A percentile compares a stretch with the other conserved stretches of the same genome.
phyloP scores from a whole-genome alignment of 2,113 vertebrate species.

The Nicator chloris region DNA sequence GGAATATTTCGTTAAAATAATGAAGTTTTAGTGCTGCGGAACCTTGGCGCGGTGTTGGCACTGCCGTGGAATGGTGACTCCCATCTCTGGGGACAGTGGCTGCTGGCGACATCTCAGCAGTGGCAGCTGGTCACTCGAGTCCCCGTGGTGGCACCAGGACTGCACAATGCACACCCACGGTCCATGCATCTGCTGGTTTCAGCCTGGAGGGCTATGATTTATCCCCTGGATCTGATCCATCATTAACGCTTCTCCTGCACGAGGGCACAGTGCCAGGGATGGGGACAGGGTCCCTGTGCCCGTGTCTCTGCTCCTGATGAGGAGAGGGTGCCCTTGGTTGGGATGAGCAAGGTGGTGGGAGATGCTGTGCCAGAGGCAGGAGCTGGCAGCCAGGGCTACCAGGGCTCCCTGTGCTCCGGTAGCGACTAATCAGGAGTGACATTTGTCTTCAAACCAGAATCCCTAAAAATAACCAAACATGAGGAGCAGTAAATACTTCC shows the following conservation, averaged over 20 bases:
- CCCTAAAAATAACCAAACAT: slow-evolving; percentile 18
- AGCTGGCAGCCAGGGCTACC: not conserved
- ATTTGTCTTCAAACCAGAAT: slow-evolving; percentile 2
- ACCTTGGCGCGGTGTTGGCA: rapidly evolving
- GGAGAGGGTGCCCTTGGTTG: not conserved
- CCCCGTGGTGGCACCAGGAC: rapidly evolving
- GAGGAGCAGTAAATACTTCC: slow-evolving; percentile 10
- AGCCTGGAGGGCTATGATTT: not conserved
- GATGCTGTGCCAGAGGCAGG: not conserved
- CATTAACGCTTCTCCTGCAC: not conserved
- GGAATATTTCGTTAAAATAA: not conserved
- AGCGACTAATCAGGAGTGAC: not conserved
- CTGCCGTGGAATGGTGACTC: rapidly evolving
- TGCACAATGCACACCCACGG: not conserved
- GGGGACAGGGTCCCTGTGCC: rapidly evolving
- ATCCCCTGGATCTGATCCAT: not conserved
- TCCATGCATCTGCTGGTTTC: not conserved
- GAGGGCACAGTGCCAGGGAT: not conserved
- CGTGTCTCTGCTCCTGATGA: rapidly evolving
- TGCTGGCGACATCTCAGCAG: rapidly evolving
- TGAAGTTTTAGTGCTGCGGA: not conserved
- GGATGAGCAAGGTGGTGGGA: not conserved
- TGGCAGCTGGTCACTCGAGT: not conserved
- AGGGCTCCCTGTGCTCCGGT: not conserved
- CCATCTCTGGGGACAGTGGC: not conserved